Conservation (phyloP, 2,797 vertebrate genomes). For the Gambelia wislizenii region DNA sequence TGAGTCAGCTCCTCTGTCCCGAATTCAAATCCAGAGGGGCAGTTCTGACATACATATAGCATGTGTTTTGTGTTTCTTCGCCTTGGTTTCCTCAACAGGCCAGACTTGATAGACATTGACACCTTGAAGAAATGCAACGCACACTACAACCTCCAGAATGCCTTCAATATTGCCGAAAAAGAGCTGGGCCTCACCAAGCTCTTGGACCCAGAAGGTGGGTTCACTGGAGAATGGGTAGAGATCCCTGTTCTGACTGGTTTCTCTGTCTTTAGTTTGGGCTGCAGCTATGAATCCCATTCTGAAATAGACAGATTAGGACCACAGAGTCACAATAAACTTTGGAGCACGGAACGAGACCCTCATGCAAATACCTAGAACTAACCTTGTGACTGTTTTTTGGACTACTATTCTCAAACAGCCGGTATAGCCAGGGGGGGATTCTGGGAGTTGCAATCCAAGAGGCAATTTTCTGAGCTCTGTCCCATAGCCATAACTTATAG, state of each 20-base stretch:
- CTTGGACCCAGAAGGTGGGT: constrained; percentile 92
- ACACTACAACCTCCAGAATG: constrained; percentile 95
- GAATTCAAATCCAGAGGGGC: neutral
- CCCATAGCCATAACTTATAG: no score
- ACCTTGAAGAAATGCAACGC: constrained; percentile 92
- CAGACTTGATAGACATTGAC: constrained; percentile 94
- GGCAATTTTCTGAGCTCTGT: no score
- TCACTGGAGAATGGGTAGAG: neutral
- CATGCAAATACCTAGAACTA: no score
- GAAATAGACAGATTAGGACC: neutral
- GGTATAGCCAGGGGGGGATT: no score
- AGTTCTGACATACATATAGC: neutral
- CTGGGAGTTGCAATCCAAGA: no score
- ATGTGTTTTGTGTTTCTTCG: neutral
- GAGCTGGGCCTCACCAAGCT: constrained; percentile 94
- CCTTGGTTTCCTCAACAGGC: constrained; percentile 73
- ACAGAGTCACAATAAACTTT: no score
- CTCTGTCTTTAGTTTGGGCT: neutral
- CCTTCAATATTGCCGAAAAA: constrained; percentile 93
- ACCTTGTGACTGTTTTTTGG: no score
- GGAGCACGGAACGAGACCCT: no score
- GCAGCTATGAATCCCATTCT: neutral
- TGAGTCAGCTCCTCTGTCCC: neutral
- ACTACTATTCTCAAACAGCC: no score
- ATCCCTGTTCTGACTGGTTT: neutral